These are phyloP conservation scores for Ryuthela nishihirai DNA, from an alignment of 2,888 invertebrate genomes.

Conservation along the genomic window DNA sequence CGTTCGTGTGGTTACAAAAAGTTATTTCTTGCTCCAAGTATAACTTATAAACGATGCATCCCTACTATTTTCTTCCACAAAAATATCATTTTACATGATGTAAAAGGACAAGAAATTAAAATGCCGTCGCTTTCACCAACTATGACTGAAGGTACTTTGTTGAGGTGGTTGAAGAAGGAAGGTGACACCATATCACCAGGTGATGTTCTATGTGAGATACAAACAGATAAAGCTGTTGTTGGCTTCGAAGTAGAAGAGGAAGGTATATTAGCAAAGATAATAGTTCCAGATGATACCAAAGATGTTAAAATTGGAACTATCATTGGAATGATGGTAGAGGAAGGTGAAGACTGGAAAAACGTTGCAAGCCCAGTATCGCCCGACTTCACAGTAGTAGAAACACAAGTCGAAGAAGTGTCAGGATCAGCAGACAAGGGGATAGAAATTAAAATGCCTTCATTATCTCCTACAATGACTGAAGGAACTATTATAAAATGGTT, in stretches of 20 bases:
- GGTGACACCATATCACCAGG: conserved; percentile 56
- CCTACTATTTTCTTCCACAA: too few relatives aligned
- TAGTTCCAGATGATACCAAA: conserved; percentile 57
- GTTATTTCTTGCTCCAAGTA: too few relatives aligned
- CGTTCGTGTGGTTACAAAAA: too few relatives aligned
- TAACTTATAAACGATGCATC: too few relatives aligned
- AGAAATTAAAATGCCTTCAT: conserved; percentile 56
- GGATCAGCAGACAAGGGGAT: not conserved
- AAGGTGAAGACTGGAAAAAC: conserved; percentile 62
- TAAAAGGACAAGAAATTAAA: too few relatives aligned
- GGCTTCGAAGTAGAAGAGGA: conserved; percentile 61
- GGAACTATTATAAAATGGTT: conserved; percentile 60
- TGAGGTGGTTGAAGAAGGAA: conserved; percentile 59
- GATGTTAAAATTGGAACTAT: conserved; percentile 56
- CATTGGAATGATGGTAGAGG: conserved; percentile 61
- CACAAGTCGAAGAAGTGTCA: not conserved
- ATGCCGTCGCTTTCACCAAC: conserved; percentile 64
- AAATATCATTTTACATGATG: too few relatives aligned
- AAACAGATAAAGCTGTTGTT: conserved; percentile 64
- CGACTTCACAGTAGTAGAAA: not conserved
- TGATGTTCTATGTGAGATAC: conserved; percentile 62
- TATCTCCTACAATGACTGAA: conserved; percentile 62
- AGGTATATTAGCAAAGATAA: conserved; percentile 60
- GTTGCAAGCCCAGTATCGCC: conserved; percentile 48
- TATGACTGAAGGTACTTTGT: conserved; percentile 61